These are phyloP conservation scores for Equus przewalskii DNA, from an alignment of 2,113 vertebrate species.

Conservation along the genomic window DNA sequence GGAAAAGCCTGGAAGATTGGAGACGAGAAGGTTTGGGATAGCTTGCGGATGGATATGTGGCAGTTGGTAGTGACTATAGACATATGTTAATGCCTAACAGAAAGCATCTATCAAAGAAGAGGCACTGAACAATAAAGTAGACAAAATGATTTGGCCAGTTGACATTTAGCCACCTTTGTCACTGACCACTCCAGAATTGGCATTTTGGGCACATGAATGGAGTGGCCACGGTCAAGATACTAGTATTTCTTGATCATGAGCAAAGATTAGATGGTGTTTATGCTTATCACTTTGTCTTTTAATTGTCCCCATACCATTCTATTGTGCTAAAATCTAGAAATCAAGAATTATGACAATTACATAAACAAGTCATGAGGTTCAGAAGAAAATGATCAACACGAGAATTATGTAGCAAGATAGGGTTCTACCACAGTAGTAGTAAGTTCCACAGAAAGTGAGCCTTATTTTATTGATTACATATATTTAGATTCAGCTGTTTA, in stretches of 20 bases:
- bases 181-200: not conserved
- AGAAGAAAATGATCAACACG: not conserved
- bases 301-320: not conserved
- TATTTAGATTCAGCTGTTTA: slow-evolving; percentile 12
- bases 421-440: not conserved
- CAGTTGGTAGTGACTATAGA: no score
- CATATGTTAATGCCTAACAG: not conserved
- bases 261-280: not conserved
- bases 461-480: not conserved
- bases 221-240: not conserved
- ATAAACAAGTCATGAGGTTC: not conserved
- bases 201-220: no score
- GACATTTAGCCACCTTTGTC: not conserved
- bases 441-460: not conserved
- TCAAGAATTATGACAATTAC: not conserved
- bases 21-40: not conserved
- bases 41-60: not conserved
- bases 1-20: not conserved
- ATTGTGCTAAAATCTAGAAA: not conserved
- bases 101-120: not conserved
- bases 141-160: not conserved
- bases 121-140: not conserved
- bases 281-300: not conserved
- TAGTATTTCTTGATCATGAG: not conserved
- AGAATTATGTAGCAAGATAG: not conserved